Conservation (phyloP, 2,888 invertebrate genomes). For the Nudaria mundana region DNA sequence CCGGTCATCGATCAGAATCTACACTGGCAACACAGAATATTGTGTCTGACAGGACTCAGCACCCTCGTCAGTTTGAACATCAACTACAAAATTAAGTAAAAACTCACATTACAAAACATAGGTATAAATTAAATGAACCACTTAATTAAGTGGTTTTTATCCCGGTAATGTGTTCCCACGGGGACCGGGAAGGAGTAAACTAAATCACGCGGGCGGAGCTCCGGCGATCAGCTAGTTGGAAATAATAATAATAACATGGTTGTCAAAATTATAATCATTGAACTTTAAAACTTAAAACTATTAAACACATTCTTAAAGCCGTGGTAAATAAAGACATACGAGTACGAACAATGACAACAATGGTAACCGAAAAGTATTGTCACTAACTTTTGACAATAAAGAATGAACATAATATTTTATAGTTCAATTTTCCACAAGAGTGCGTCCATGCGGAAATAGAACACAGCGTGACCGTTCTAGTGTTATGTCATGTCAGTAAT, state of each 20-base stretch:
- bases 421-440: slow-evolving; percentile 24
- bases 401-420: slow-evolving; percentile 19
- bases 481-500: slow-evolving; percentile 15
- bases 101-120: not conserved
- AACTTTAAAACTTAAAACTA: too few relatives aligned
- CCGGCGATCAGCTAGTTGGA: too few relatives aligned
- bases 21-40: slow-evolving; percentile 13
- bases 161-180: too few relatives aligned
- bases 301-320: too few relatives aligned
- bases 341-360: not conserved
- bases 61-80: slow-evolving; percentile 40
- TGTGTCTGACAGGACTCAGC: slow-evolving; percentile 44
- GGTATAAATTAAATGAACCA: not conserved
- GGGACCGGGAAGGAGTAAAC: too few relatives aligned
- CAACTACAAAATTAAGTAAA: slow-evolving; percentile 4
- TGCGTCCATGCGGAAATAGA: slow-evolving; percentile 26
- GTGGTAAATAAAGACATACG: too few relatives aligned
- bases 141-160: too few relatives aligned
- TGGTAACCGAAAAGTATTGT: not conserved
- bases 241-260: not conserved
- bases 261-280: too few relatives aligned
- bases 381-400: slow-evolving; percentile 5
- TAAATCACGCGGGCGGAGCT: too few relatives aligned
- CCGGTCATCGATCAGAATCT: slow-evolving; percentile 8
- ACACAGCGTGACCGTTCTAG: slow-evolving; percentile 15